Percentiles rank a stretch among this genome's conserved stretches.
Evolutionary conservation across 2,797 vertebrate species (phyloP).

Genomic region (Crocidura indochinensis): DNA sequence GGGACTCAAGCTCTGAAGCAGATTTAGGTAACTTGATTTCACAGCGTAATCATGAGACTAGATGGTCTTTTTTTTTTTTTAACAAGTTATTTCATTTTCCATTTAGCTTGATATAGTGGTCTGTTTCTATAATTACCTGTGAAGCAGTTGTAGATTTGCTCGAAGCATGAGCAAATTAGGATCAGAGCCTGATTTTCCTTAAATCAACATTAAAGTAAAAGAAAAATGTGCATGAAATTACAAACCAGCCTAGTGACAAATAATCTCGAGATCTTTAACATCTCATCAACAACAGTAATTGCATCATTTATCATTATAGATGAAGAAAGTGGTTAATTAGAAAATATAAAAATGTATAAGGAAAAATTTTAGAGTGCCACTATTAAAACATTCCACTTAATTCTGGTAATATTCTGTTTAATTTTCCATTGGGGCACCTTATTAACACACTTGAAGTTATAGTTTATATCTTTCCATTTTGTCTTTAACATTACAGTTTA

Average conservation of each 20-base stretch:
- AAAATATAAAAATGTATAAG: conserved; percentile 26
- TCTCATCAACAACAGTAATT: background rate
- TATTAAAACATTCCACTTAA: background rate
- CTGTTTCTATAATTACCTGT: background rate
- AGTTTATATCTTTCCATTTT: conserved; percentile 64
- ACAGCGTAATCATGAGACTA: no score
- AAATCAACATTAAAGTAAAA: background rate
- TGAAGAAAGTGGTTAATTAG: background rate
- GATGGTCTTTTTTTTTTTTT: background rate
- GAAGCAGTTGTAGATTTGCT: background rate
- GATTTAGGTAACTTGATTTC: no score
- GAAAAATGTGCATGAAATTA: conserved; percentile 7
- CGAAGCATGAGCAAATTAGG: background rate
- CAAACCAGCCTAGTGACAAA: background rate
- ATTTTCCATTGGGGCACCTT: conserved; percentile 47
- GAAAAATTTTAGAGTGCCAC: background rate
- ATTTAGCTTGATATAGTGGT: background rate
- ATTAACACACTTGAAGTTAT: background rate
- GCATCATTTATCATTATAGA: background rate
- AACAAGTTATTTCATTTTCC: conserved; percentile 24
- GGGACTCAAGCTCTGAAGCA: no score
- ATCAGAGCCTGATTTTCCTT: background rate
- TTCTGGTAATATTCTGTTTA: background rate
- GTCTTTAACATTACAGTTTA: background rate
- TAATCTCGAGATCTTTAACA: background rate